Evolutionary conservation across 1,140 invertebrate genomes (phyloP), one percentile per base, ranked within the genome.

Genomic region (Sitodiplosis mosellana): DNA sequence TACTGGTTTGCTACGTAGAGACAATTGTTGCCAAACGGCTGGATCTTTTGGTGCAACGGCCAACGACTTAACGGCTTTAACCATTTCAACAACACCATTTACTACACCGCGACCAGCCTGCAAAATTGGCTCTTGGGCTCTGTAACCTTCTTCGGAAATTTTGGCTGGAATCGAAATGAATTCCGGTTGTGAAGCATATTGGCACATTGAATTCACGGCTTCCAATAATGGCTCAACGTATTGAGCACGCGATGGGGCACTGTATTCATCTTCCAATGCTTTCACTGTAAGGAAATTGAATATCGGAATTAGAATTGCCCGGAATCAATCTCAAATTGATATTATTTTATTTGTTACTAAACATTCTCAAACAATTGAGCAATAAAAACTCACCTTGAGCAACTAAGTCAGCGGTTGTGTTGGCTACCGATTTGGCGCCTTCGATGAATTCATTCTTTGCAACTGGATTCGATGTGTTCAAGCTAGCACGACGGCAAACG

Each of bases 381-480:
- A 27, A 27, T 27, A 27, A 27, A 10, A 27, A 27, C 10, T 27
- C 10, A 27, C 27, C 27, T 27, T 27, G 27, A 27, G 27, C 27
- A 27, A 99, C 93, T 6, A 99, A 70, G 53, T 78, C 78, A 1
- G 92, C 87, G 2, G 95, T 99, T 3, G 87, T 89, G 65, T 93
- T 94, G 18, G 95, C 95, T 1, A 99, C 91, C 60, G 96, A 89
- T 63, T 95, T 95, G 20, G 93, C 93, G 50, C 89, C 87, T 60
- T 97, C 90, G 15, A 99, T 92, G 65, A 99, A 98, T 60, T 97
- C 91, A 50, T 91, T 68, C 65, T 96, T 96, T 36, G 90, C 87
- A 18, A 89, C 86, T 0, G 92, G 86, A 67, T 97, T 94, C 45
- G 73, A 78, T 2, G 89, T 95, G 63, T 86, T 88, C 44, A 84